Conservation (phyloP, 2,113 vertebrate genomes). For the Balaeniceps rex region DNA sequence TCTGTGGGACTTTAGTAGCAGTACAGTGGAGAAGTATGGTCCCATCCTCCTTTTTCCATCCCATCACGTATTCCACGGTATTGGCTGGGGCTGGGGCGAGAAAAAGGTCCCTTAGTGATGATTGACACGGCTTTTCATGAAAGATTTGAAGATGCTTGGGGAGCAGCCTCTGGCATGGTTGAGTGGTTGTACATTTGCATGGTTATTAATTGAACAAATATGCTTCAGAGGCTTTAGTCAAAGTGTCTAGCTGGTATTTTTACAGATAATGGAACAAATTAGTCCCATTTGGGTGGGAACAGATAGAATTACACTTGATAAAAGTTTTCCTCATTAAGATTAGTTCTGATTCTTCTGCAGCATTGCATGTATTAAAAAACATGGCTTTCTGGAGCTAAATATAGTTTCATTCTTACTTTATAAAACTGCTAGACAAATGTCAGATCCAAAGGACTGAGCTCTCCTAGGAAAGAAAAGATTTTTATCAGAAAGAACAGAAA, state of each 20-base stretch:
- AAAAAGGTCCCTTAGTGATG: background rate
- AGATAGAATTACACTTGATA: conserved; percentile 11
- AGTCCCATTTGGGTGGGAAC: background rate
- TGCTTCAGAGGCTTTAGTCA: background rate
- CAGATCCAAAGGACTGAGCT: background rate
- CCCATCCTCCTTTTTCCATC: background rate
- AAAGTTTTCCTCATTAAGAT: conserved; percentile 32
- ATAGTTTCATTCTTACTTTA: background rate
- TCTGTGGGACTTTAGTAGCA: background rate
- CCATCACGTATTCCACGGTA: background rate
- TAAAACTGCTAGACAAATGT: background rate
- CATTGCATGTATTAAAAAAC: background rate
- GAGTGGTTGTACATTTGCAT: background rate
- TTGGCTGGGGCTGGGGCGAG: background rate
- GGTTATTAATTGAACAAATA: conserved; percentile 18
- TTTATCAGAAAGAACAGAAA: background rate
- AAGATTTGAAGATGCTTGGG: background rate
- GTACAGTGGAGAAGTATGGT: background rate
- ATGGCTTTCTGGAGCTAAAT: background rate
- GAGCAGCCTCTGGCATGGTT: background rate
- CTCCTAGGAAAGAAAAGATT: background rate
- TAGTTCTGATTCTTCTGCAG: background rate
- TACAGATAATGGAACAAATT: conserved; percentile 32
- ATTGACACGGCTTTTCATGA: background rate
- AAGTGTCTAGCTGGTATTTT: conserved; percentile 11